These are phyloP conservation scores for Thecocarcelia acutangulata DNA, from an alignment of 2,888 invertebrate genomes.

Conservation along the genomic window DNA sequence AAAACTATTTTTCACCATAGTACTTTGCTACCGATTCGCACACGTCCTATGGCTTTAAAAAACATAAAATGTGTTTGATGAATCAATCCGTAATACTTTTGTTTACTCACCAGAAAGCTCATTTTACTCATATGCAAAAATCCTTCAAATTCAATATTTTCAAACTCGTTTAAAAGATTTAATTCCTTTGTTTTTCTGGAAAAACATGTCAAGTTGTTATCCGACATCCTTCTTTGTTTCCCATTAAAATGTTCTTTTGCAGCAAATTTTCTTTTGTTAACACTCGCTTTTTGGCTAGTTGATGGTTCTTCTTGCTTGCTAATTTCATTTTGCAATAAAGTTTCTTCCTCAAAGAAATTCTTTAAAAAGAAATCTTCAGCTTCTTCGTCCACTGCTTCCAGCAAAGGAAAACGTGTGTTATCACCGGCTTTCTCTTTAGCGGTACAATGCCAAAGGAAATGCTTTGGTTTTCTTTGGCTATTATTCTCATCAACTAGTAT, in stretches of 20 bases:
- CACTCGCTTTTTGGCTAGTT: conserved; percentile 24
- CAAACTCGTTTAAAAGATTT: conserved; percentile 77
- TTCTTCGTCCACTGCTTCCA: conserved; percentile 75
- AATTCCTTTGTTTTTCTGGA: conserved; percentile 70
- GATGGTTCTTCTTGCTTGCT: conserved; percentile 5
- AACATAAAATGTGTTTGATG: too few species aligned
- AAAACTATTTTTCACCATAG: too few species aligned
- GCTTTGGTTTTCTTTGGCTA: conserved; percentile 62
- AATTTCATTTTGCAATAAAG: neutral
- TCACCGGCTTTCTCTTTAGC: conserved; percentile 27
- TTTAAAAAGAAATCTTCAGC: conserved; percentile 71
- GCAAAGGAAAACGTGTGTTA: conserved; percentile 69
- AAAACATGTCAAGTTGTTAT: neutral
- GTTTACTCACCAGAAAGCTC: conserved; percentile 77
- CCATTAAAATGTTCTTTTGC: neutral
- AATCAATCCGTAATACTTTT: too few species aligned
- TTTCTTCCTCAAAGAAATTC: conserved; percentile 17
- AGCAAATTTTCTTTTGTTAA: conserved; percentile 19
- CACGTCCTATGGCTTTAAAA: too few species aligned
- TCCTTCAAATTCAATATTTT: conserved; percentile 75
- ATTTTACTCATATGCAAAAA: conserved; percentile 77
- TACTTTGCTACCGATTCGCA: too few species aligned
- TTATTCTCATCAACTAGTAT: conserved; percentile 75
- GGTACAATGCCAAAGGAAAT: conserved; percentile 48
- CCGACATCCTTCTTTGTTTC: conserved; percentile 7